A percentile compares a stretch with the other conserved stretches of the same genome.
phyloP scores from a whole-genome alignment of 2,797 vertebrate genomes.

The Poeciliopsis presidionis region DNA sequence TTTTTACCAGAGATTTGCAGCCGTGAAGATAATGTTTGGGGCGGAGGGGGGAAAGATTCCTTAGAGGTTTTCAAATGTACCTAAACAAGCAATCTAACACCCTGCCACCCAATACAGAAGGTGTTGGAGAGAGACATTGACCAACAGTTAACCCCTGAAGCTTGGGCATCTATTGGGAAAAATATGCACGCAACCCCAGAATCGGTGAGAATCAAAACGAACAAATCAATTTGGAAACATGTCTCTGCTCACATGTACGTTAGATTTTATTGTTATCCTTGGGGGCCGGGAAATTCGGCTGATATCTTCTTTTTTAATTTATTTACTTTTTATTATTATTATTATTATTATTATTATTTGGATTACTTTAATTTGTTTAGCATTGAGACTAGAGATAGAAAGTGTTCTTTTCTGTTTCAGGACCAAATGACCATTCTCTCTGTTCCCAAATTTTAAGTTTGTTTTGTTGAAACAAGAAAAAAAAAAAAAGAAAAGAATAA shows the following conservation, averaged over 20 bases:
- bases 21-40: constrained; percentile 65
- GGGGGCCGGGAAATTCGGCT: constrained; percentile 77
- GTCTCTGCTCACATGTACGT: constrained; percentile 78
- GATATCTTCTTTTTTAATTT: constrained; percentile 24
- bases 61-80: constrained; percentile 77
- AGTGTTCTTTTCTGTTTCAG: constrained; percentile 61
- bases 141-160: constrained; percentile 85
- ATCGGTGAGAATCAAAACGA: constrained; percentile 84
- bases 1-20: constrained; percentile 65
- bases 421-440: constrained; percentile 78
- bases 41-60: constrained; percentile 61
- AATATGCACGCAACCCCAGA: constrained; percentile 84
- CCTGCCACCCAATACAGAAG: constrained; percentile 86
- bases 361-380: constrained; percentile 49
- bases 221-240: constrained; percentile 80
- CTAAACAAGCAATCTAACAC: constrained; percentile 81
- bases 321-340: not conserved
- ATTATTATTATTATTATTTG: constrained; percentile 37
- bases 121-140: constrained; percentile 86
- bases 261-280: constrained; percentile 71
- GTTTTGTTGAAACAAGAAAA: constrained; percentile 41
- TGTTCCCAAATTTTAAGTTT: constrained; percentile 69
- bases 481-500: not conserved
- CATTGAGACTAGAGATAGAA: constrained; percentile 42
- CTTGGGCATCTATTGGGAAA: constrained; percentile 85